phyloP scores from a whole-genome alignment of 2,797 vertebrate genomes.

The Discoglossus pictus region DNA sequence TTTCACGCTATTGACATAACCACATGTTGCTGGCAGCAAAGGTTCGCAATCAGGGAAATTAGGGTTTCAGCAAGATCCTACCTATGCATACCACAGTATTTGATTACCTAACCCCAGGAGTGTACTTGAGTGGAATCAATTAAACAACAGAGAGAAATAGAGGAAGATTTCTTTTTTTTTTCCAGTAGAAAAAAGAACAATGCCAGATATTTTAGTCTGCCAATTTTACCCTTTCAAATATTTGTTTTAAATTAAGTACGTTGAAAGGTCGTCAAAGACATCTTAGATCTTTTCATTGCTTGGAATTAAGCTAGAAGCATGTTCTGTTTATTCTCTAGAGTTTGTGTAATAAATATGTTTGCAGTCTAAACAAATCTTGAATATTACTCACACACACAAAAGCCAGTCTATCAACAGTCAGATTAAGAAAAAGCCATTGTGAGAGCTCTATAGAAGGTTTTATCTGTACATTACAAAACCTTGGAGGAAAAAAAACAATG shows the following conservation, averaged over 20 bases:
- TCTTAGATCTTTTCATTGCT: not conserved
- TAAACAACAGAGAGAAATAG: not conserved
- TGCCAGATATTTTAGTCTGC: conserved; percentile 26
- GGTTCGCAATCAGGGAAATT: conserved; percentile 23
- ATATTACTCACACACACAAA: conserved; percentile 10
- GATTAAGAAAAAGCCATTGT: conserved; percentile 49
- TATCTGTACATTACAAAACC: conserved; percentile 61
- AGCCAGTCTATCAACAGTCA: conserved; percentile 49
- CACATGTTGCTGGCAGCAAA: not conserved
- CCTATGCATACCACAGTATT: no score
- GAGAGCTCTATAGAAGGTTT: conserved; percentile 57
- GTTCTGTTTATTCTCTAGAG: conserved; percentile 41
- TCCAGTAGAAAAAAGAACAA: conserved; percentile 1
- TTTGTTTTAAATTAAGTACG: not conserved
- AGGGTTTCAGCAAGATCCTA: conserved; percentile 14
- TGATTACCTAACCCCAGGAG: no score
- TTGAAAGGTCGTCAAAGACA: conserved; percentile 30
- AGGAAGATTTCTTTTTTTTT: not conserved
- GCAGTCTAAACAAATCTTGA: conserved; percentile 23
- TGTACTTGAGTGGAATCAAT: no score
- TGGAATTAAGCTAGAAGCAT: conserved; percentile 18
- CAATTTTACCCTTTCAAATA: conserved; percentile 48
- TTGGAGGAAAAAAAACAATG: conserved; percentile 62
- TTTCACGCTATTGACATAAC: no score
- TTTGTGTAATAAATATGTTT: conserved; percentile 42